Evolutionary conservation across 2,113 vertebrate genomes (phyloP), one percentile per base, ranked within the genome.

Genomic region (Phyllostomus hastatus): DNA sequence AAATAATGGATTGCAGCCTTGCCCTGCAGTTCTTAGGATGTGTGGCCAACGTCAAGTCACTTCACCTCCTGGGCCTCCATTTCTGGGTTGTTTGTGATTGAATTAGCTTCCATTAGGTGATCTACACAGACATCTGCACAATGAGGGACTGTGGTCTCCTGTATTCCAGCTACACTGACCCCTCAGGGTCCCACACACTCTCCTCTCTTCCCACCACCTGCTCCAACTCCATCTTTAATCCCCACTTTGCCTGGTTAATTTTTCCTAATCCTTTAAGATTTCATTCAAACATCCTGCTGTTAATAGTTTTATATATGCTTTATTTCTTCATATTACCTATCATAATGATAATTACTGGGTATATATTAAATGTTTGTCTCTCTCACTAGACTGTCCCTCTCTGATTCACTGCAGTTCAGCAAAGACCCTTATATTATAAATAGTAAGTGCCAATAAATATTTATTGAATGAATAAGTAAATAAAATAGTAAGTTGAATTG

Each of bases 231-330:
- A 43, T 2, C 9, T 20, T 33, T 0, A 50, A 54, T 28, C 14
- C 35, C 50, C 64, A 6, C 10, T 38, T 80, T 69, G n/a, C 19
- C 35, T 72, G 35, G 59, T 38, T 85, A 38, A 24, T 66, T 88
- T 81, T 31, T 80, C n/a, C 38, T 33, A 43, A 76, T 89, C 16
- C 8, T 85, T 86, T 76, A 59, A 59, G 43, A 76, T 95, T 79
- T 73, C 14, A 52, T 92, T 75, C 33, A 84, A 59, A 31, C 50
- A 54, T 59, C 50, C 8, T 81, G 16, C 22, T 64, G 15, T 57
- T 89, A 50, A 59, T 69, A 73, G 70, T 82, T 95, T 94, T 50
- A 35, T 43, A 28, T 1, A 31, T 75, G 43, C 35, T 69, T 41
- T 61, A 57, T 4, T 73, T 85, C 43, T 86, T 86, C 16, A 61